Evolutionary conservation across 2,113 vertebrate species (phyloP), one percentile per base, ranked within the genome.

Genomic region (Platanista minor): DNA sequence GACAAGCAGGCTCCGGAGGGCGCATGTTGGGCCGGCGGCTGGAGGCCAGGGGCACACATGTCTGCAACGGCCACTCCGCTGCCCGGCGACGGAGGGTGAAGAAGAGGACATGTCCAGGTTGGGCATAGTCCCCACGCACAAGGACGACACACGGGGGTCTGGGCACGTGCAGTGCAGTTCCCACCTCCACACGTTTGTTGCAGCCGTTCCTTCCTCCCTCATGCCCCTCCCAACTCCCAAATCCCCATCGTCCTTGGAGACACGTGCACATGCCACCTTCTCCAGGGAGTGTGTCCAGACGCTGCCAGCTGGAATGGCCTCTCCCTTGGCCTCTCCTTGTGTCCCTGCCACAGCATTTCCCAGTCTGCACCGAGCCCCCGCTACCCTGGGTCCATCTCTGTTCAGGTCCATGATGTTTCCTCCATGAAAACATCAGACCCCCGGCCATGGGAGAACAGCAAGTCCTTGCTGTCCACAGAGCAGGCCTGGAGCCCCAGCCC

Each of bases 41-140:
- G 20, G 20, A 75, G 59, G 82, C 54, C 43, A 15, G 10, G 61
- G 86, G 78, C 13, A 43, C 96, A 96, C 25, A 90, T 17, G 72
- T 91, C 31, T 57, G 69, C 62, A 43, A 43, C 9, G 29, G 49
- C 52, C 46, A 1, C 93, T 18, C 61, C 49, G 59, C 82, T 33
- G 74, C 69, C 87, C 66, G 31, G 67, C 13, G 2, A 74, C 0
- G 0, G 62, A 31, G 15, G 61, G 36, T 20, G 43, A 94, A 41
- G 54, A 0, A 83, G 75, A 78, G 93, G 85, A 93, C 97, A 96
- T 4, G 17, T 88, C 94, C 74, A 87, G 72, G 66, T 0, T 3
- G 86, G 75, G 93, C 93, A 94, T 4, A 67, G 94, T 83, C 94
- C 92, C 77, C 85, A 95, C 94, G 97, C 97, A 86, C 80, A 92